Percentiles rank a stretch among this genome's conserved stretches.
Conservation (phyloP, 2,888 invertebrate genomes). For the Lycaena phlaeas region DNA sequence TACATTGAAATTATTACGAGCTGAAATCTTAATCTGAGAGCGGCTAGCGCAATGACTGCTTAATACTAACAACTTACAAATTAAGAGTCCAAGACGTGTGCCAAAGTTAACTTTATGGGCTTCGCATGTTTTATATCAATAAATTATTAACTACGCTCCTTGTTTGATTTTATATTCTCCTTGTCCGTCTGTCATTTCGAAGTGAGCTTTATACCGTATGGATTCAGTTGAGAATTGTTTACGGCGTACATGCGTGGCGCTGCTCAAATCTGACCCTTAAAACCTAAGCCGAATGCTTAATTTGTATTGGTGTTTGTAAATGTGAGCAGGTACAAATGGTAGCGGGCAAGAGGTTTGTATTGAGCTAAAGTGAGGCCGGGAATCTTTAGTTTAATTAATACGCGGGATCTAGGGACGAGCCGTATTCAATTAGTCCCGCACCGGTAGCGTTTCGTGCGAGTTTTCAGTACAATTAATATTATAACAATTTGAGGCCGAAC, state of each 20-base stretch:
- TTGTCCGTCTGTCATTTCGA: conserved; percentile 41
- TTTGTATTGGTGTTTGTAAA: conserved; percentile 41
- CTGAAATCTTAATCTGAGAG: conserved; percentile 57
- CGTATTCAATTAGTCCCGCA: too few species aligned
- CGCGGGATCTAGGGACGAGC: conserved; percentile 44
- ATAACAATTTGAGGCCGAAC: conserved; percentile 30
- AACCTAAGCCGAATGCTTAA: conserved; percentile 42
- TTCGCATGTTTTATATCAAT: conserved; percentile 73
- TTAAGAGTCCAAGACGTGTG: conserved; percentile 67
- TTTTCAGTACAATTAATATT: conserved; percentile 46
- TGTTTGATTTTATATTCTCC: conserved; percentile 65
- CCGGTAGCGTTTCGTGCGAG: conserved; percentile 38
- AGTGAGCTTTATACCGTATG: conserved; percentile 42
- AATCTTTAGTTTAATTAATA: conserved; percentile 68
- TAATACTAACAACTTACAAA: conserved; percentile 68
- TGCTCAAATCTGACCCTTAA: conserved; percentile 53
- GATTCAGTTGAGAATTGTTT: conserved; percentile 46
- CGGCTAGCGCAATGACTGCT: conserved; percentile 33
- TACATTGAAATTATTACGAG: conserved; percentile 22
- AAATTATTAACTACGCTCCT: conserved; percentile 70
- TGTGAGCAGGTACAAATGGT: conserved; percentile 40
- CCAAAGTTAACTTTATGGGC: conserved; percentile 71
- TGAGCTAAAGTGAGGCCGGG: conserved; percentile 55
- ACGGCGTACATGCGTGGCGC: conserved; percentile 23
- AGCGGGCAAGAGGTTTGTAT: conserved; percentile 25